Evolutionary conservation across 1,140 invertebrate genomes (phyloP), one percentile per base, ranked within the genome.

Genomic region (Hyposmocoma kahamanoa): DNA sequence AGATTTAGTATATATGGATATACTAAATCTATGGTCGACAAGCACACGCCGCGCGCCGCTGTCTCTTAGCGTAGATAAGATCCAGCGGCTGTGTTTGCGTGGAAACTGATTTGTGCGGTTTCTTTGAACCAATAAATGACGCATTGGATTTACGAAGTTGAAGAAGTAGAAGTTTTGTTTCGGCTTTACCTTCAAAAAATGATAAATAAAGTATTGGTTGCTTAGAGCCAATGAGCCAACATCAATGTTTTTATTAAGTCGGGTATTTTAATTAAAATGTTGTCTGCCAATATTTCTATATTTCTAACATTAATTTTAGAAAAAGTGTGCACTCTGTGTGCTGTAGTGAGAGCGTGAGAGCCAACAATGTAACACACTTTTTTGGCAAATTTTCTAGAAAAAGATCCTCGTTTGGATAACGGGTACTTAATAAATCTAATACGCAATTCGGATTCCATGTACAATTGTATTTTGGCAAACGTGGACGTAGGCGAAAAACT

Each of bases 381-480:
- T 41, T 41, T 10, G 19, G 10, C 8, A 41, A 11, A 13, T 11
- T 41, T 21, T 20, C 38, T 19, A 41, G 9, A 21, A 9, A 8
- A 9, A 41, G 19, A 22, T 2, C 20, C 22, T 41, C 38, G 3
- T 21, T 41, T 8, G 19, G 38, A 21, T 8, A 41, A 11, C 18
- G n/a, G 8, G 4, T 21, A 1, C 20, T 20, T 20, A 41, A 15
- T 32, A 39, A 42, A 36, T 47, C 32, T 24, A 66, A 41, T 11
- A 66, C 59, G 1, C 53, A 9, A 22, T 34, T 19, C 11, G 50
- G 49, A 24, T 38, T 11, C 62, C 62, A 61, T n/a, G 55, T 62
- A 3, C 19, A 13, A 30, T 58, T 42, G 41, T 64, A 64, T 18
- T 41, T 53, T n/a, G 47, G 42, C 15, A 21, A 36, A 0, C 41